Conservation (phyloP, 1,140 invertebrate genomes). For the Lepidotrigona ventralis region DNA sequence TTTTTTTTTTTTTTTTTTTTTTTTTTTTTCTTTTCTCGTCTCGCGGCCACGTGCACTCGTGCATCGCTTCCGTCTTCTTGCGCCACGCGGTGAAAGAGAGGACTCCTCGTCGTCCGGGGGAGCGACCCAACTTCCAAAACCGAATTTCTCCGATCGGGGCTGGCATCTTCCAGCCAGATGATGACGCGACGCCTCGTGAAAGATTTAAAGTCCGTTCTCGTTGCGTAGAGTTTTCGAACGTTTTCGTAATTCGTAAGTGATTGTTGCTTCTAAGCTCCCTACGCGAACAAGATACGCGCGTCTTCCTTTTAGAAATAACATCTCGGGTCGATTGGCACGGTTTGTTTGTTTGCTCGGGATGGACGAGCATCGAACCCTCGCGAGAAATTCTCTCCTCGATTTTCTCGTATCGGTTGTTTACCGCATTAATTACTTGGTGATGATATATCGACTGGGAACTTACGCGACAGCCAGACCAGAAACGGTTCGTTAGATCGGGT, state of each 20-base stretch:
- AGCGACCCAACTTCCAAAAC: too few relatives aligned
- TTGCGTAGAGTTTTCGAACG: not conserved
- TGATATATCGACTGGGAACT: slow-evolving; percentile 27
- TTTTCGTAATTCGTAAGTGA: slow-evolving; percentile 17
- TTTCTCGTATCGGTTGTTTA: not conserved
- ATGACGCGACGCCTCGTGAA: slow-evolving; percentile 5
- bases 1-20: slow-evolving; percentile 22
- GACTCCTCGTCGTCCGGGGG: not conserved
- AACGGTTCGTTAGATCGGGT: slow-evolving; percentile 41
- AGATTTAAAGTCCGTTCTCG: not conserved
- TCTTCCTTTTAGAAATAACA: too few relatives aligned
- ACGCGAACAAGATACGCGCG: too few relatives aligned
- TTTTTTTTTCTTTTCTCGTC: slow-evolving; percentile 6
- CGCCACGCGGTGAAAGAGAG: not conserved
- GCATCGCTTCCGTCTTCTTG: slow-evolving; percentile 21
- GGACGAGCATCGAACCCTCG: not conserved
- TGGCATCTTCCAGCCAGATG: slow-evolving; percentile 12
- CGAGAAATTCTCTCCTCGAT: not conserved
- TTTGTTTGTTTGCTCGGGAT: too few relatives aligned
- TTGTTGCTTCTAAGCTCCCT: not conserved
- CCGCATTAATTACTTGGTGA: slow-evolving; percentile 21
- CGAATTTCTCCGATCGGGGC: slow-evolving; percentile 49
- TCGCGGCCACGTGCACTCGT: slow-evolving; percentile 11
- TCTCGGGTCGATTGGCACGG: too few relatives aligned
- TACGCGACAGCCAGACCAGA: slow-evolving; percentile 6